A percentile compares a stretch with the other conserved stretches of the same genome.
Conservation (phyloP, 1,140 invertebrate species). For the Diuraphis noxia region DNA sequence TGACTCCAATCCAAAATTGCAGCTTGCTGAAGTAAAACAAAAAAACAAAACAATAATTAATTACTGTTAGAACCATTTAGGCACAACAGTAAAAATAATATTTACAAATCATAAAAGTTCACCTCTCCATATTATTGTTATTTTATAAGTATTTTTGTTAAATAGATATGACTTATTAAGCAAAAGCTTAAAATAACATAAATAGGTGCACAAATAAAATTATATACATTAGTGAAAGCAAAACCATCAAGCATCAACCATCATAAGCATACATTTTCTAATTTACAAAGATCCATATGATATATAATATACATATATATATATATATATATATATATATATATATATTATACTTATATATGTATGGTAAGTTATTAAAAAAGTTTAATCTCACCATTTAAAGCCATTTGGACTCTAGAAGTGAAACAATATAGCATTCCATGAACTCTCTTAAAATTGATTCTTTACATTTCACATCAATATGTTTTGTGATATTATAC, state of each 20-base stretch:
- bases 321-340: background rate
- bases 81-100: conserved; percentile 52
- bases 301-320: background rate
- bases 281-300: background rate
- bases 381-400: conserved; percentile 51
- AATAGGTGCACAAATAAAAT: background rate
- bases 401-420: conserved; percentile 49
- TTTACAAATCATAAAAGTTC: conserved; percentile 53
- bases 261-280: conserved; percentile 6
- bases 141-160: conserved; percentile 23
- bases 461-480: conserved; percentile 32
- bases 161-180: background rate
- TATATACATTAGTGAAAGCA: conserved; percentile 33
- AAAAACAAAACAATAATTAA: conserved; percentile 49
- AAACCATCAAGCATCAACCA: too few species aligned
- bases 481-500: background rate
- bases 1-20: conserved; percentile 52
- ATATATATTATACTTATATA: background rate
- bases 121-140: conserved; percentile 49
- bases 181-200: background rate
- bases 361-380: conserved; percentile 19
- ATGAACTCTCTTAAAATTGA: conserved; percentile 23
- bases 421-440: conserved; percentile 39
- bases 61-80: conserved; percentile 27
- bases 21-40: conserved; percentile 45